Evolutionary conservation across 2,888 invertebrate genomes (phyloP), one percentile per base, ranked within the genome.

Genomic region (Hylaea fasciaria): DNA sequence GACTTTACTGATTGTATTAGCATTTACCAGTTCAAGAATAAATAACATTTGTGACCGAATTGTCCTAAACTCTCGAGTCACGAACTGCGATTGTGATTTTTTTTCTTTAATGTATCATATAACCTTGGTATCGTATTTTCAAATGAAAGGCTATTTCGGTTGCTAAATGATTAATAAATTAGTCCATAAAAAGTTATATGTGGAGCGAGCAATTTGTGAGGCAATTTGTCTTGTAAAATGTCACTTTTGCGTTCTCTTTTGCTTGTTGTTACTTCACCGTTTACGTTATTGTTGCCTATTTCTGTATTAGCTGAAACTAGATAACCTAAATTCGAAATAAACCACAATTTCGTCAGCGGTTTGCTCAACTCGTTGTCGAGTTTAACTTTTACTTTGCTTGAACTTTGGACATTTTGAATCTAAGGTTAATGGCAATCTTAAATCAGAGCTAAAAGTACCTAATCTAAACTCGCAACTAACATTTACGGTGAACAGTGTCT

Each of bases 1-100:
- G 81, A 85, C 76, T 74, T 77, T 76, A 78, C 76, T 71, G 72
- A 79, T 77, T 57, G 63, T 77, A 82, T 87, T 86, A 85, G 74
- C 82, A 83, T 87, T 81, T 73, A 66, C 80, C 75, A 70, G 74
- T 74, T 72, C 72, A 72, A 70, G 66, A 75, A 80, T 78, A 80
- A 78, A 82, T 62, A 71, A 67, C 62, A 56, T 73, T 78, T 76
- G 74, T 71, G 70, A 77, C 76, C 73, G 76, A 78, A 82, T 78
- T 77, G 74, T 78, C 75, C 76, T 73, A 76, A 86, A 83, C 74
- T 78, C 72, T 65, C 63, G 57, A 80, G 81, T 86, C 88, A 88
- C 88, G 86, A 87, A 81, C 61, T 70, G 67, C 45, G 40, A 67
- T 76, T 73, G 64, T 57, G 62, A 56, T 81, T 76, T 76, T 77